Conservation (phyloP, 1,140 invertebrate species). For the Tribolium madens region DNA sequence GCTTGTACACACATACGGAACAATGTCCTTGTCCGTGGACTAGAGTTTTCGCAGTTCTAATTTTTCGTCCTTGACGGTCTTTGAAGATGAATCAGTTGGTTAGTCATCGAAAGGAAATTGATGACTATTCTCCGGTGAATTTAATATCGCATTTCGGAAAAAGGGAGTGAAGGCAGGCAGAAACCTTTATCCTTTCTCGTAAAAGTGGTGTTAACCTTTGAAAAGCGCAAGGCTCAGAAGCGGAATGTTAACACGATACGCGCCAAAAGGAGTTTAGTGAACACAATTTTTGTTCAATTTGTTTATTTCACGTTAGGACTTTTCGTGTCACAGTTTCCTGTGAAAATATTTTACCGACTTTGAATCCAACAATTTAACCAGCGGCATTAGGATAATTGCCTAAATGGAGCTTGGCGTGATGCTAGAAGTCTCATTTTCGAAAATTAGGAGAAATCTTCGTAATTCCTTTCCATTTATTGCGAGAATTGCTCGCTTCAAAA, state of each 20-base stretch:
- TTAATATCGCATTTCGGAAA: background rate
- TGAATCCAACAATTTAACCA: background rate
- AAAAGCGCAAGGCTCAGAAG: background rate
- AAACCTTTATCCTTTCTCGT: background rate
- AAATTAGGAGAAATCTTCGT: background rate
- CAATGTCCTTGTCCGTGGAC: background rate
- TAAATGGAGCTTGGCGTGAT: background rate
- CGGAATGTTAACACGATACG: background rate
- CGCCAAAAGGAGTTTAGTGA: background rate
- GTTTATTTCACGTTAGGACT: too few relatives aligned
- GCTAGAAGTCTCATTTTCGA: background rate
- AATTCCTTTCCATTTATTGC: background rate
- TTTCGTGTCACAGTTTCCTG: too few relatives aligned
- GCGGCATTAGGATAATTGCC: background rate
- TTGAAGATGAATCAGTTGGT: constrained; percentile 32
- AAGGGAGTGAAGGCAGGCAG: background rate
- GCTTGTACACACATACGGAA: background rate
- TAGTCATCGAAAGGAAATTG: constrained; percentile 22
- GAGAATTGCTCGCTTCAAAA: background rate
- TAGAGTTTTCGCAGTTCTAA: background rate
- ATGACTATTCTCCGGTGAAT: background rate
- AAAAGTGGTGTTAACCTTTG: background rate
- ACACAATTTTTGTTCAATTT: background rate
- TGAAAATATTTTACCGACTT: background rate
- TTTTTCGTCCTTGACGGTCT: constrained; percentile 14